These are phyloP conservation scores for Drosophila sucinea DNA, from an alignment of 1,140 invertebrate species.

Conservation along the genomic window DNA sequence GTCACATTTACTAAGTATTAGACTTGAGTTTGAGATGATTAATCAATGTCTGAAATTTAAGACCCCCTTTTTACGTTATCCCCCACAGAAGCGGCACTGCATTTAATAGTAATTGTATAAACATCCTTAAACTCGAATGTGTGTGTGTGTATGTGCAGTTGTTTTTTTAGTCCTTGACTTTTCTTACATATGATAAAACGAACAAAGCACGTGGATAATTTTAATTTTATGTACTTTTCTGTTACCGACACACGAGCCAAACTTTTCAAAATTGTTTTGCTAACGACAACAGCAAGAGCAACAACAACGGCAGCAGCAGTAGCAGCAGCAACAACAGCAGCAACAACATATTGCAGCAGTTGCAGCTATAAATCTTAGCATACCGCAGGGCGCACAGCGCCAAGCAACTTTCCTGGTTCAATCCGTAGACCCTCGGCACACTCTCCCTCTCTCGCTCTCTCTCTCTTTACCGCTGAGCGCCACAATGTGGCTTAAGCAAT, in stretches of 20 bases:
- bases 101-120: not conserved
- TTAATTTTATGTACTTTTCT: constrained; percentile 72
- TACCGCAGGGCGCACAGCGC: constrained; percentile 67
- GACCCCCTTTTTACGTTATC: not conserved
- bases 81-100: not conserved
- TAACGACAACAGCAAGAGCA: constrained; percentile 49
- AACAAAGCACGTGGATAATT: constrained; percentile 70
- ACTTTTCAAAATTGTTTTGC: constrained; percentile 75
- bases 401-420: constrained; percentile 52
- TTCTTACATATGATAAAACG: constrained; percentile 43
- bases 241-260: constrained; percentile 58
- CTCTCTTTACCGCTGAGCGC: constrained; percentile 34
- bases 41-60: not conserved
- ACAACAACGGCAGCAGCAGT: constrained; percentile 18
- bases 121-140: not conserved
- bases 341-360: constrained; percentile 53
- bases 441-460: not conserved
- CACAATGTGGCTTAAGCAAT: constrained; percentile 78
- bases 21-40: too few species aligned
- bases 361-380: constrained; percentile 77
- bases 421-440: constrained; percentile 3
- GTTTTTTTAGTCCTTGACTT: constrained; percentile 19
- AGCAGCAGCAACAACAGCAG: constrained; percentile 28
- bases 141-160: not conserved
- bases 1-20: too few species aligned